These are phyloP conservation scores for Pomatorhinus ruficollis DNA, from an alignment of 2,113 vertebrate species.

Conservation along the genomic window DNA sequence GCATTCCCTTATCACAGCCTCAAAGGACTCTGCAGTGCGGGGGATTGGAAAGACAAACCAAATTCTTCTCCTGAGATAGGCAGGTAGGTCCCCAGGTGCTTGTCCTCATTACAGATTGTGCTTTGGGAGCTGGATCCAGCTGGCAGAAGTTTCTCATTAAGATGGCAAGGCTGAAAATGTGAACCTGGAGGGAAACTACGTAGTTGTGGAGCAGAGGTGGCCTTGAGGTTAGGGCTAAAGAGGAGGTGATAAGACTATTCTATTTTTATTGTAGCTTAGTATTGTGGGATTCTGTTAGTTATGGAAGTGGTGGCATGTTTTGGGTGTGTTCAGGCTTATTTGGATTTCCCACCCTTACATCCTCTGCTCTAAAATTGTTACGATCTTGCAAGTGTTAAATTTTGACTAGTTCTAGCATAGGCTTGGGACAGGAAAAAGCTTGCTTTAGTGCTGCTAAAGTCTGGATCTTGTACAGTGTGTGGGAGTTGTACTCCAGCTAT, in stretches of 20 bases:
- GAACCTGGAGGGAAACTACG: neutral
- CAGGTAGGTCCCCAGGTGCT: slow-evolving; percentile 52
- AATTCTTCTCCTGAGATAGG: slow-evolving; percentile 11
- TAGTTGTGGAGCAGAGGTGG: neutral
- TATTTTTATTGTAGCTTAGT: neutral
- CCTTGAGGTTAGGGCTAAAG: neutral
- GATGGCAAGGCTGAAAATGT: slow-evolving; percentile 20
- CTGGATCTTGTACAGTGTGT: slow-evolving; percentile 22
- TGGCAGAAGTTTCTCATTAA: slow-evolving; percentile 33
- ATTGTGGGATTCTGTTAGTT: neutral
- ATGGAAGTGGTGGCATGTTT: neutral
- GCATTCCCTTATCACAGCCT: neutral
- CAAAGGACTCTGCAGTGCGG: neutral
- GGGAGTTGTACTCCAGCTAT: slow-evolving; percentile 33
- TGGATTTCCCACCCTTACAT: neutral
- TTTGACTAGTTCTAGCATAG: neutral
- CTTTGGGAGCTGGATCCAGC: slow-evolving; percentile 27
- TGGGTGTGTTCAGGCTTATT: neutral
- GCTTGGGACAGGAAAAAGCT: slow-evolving; percentile 19
- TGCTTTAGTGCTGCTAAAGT: neutral
- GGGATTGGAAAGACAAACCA: slow-evolving; percentile 20
- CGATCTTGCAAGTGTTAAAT: neutral
- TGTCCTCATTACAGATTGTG: slow-evolving; percentile 40
- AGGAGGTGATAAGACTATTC: neutral
- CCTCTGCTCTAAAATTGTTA: neutral